Conservation (phyloP, 2,113 vertebrate genomes). For the Fregata magnificens region DNA sequence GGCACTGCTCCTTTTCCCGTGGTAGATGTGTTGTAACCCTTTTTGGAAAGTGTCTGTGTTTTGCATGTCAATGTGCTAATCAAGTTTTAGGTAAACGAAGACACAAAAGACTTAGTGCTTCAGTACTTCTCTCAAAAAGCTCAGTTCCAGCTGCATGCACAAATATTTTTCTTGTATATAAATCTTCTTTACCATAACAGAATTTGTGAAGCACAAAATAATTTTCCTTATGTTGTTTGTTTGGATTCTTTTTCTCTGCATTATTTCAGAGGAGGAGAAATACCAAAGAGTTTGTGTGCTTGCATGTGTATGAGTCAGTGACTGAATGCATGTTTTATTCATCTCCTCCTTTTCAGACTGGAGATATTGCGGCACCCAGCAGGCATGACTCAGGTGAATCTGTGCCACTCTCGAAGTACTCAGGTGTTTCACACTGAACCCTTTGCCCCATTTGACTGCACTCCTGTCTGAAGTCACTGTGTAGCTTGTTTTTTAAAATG, state of each 20-base stretch:
- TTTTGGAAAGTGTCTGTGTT: not conserved
- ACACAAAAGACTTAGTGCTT: not conserved
- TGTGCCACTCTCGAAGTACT: not conserved
- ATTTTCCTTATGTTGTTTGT: not conserved
- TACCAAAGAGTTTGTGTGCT: not conserved
- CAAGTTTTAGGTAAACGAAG: not conserved
- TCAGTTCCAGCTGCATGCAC: not conserved
- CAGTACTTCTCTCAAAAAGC: not conserved
- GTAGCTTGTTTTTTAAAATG: not conserved
- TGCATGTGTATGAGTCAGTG: not conserved
- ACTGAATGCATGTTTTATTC: conserved; percentile 19
- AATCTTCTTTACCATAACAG: not conserved
- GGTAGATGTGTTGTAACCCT: not conserved
- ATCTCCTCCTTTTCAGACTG: not conserved
- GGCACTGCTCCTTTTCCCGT: not conserved
- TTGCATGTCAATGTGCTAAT: not conserved
- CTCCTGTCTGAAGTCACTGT: not conserved
- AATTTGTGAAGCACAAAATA: not conserved
- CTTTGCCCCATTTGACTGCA: not conserved
- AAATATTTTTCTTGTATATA: not conserved
- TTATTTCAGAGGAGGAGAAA: not conserved
- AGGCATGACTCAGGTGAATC: not conserved
- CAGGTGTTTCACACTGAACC: not conserved
- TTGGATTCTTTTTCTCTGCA: not conserved
- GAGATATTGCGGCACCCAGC: not conserved